Evolutionary conservation across 2,113 vertebrate genomes (phyloP), one percentile per base, ranked within the genome.

Genomic region (Zosterops hypoxanthus): DNA sequence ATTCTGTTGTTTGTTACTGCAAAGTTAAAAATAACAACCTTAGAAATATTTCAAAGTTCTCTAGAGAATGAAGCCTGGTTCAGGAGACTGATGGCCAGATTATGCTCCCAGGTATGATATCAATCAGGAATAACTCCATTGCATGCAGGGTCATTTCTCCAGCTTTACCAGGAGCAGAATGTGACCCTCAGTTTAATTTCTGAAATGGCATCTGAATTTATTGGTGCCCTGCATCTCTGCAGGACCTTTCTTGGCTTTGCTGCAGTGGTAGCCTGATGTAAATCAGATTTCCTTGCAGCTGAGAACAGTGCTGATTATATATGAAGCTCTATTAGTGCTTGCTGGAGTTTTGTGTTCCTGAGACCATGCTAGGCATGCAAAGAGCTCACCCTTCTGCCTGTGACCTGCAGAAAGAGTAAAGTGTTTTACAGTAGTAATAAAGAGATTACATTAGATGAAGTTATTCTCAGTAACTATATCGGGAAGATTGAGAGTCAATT

Each of bases 381-480:
- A 65, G 42, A 71, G 52, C 82, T 95, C 88, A 94, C 73, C 76
- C 81, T 94, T 92, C 82, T 94, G 53, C 89, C 91, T 81, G 80
- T 95, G 95, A 95, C 92, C 95, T 63, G 65, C 90, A 84, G 86
- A 42, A 84, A 70, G 69, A 84, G 16, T 55, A 16, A 82, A 87
- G 73, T 94, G 86, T 87, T 97, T 96, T 95, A 96, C 94, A 91
- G 80, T 47, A 86, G 73, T 89, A 96, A 95, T 94, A 96, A 95
- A 96, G 82, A 93, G 69, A 93, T 96, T 97, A 83, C 57, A 90
- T 95, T 94, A 90, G 77, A 91, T 96, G 78, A 95, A 95, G 92
- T 96, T 96, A 95, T 95, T 96, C 95, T 95, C 96, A 95, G 82
- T 89, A 86, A 56, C 88, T 95, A 20, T 91, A 95, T 96, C 94